Conservation (phyloP, 2,797 vertebrate genomes). For the Oreochromis grahami region DNA sequence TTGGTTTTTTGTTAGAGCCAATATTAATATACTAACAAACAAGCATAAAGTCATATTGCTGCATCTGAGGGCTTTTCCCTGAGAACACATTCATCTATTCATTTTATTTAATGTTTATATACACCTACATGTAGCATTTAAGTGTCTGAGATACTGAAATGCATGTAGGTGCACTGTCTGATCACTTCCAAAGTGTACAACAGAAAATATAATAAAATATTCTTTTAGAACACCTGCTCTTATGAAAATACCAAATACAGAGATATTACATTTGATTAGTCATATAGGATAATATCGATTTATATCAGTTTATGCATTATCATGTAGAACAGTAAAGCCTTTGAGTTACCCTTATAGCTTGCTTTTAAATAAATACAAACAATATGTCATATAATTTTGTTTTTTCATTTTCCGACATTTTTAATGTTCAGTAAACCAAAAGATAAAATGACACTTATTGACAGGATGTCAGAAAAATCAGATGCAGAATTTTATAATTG, state of each 20-base stretch:
- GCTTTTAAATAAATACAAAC: neutral
- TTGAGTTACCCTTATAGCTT: neutral
- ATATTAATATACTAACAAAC: neutral
- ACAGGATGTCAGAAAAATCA: neutral
- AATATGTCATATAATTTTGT: rapidly evolving
- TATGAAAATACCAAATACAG: neutral
- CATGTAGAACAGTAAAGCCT: neutral
- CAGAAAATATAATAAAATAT: neutral
- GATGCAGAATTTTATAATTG: neutral
- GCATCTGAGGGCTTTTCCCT: neutral
- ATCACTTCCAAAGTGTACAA: neutral
- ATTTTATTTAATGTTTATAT: neutral
- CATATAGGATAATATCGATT: neutral
- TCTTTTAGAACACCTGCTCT: neutral
- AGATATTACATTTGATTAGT: neutral
- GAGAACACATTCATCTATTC: neutral
- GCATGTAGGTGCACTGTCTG: neutral
- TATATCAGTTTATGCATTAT: neutral
- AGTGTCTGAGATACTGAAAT: neutral
- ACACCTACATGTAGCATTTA: neutral
- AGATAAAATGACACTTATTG: neutral
- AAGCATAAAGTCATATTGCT: neutral
- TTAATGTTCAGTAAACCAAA: neutral
- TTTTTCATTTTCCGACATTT: neutral
- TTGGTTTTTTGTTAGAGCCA: neutral